Evolutionary conservation across 2,888 invertebrate species (phyloP), one percentile per base, ranked within the genome.

Genomic region (Eutolmus rufibarbis): DNA sequence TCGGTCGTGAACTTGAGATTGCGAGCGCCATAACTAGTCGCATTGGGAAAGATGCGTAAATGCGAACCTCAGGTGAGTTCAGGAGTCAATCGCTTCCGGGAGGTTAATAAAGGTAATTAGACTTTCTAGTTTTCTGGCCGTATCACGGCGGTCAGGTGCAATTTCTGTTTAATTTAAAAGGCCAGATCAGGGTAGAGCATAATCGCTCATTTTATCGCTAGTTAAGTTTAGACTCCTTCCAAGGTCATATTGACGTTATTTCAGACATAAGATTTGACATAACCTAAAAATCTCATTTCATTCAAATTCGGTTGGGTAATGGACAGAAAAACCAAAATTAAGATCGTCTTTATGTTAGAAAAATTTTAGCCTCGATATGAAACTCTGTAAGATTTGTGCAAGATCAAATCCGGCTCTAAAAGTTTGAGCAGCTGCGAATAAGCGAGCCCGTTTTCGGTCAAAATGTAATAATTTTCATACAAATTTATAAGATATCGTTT

Each of bases 1-100:
- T 28, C 43, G 85, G 85, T 85, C 85, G 16, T 74, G 85, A 85
- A 85, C 74, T 85, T 85, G 66, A 85, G 85, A 85, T 85, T 85
- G 85, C 9, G 31, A 66, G 66, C 34, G 74, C 31, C 85, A 43
- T 28, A 40, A 85, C 34, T 66, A 57, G 51, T 82, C 66, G 66
- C 28, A 19, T 12, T 14, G 16, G n/a, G 37, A 56, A 40, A 85
- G 16, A 28, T 85, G 85, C 85, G 74, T 43, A 40, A 74, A 12
- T 3, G 23, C 12, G 23, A 8, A 23, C 3, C 28, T 12, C 19
- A 66, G 66, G 66, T 66, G 66, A 19, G 66, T 19, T 23, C 66
- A 66, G 28, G 66, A 28, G 66, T 66, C 12, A 66, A 23, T 4
- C 28, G 12, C 66, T 23, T 23, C 23, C 66, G 23, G 28, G 23